phyloP scores from a whole-genome alignment of 1,140 invertebrate species.

The Drosophila serrata region DNA sequence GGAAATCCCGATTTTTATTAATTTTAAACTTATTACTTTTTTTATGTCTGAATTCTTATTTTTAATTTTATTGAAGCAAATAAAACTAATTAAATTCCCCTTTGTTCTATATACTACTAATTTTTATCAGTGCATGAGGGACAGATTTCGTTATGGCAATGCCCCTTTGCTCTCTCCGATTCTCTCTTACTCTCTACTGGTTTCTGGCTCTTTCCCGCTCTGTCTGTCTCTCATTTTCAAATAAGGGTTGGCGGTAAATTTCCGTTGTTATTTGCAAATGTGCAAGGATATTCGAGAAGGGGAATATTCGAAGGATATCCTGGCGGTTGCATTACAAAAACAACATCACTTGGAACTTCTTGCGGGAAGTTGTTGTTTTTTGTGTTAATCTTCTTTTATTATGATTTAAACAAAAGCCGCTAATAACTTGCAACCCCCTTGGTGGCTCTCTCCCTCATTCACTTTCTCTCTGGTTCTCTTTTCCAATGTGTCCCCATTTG shows the following conservation, averaged over 20 bases:
- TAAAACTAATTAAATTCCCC: too few species aligned
- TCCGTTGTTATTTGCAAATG: slow-evolving; percentile 60
- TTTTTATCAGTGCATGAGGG: slow-evolving; percentile 44
- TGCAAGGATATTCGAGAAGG: slow-evolving; percentile 41
- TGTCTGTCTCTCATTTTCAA: slow-evolving; percentile 26
- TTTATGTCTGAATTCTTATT: too few species aligned
- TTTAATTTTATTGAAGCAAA: too few species aligned
- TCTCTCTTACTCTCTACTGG: slow-evolving; percentile 1
- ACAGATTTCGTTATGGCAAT: slow-evolving; percentile 37
- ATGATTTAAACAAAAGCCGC: slow-evolving; percentile 40
- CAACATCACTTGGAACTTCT: slow-evolving; percentile 14
- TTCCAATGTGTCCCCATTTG: slow-evolving; percentile 16
- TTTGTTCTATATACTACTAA: too few species aligned
- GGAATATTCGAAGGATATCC: slow-evolving; percentile 33
- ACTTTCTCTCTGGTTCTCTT: slow-evolving; percentile 1
- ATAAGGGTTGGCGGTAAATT: slow-evolving; percentile 64
- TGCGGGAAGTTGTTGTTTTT: slow-evolving; percentile 18
- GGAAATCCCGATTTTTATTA: too few species aligned
- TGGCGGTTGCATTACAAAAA: slow-evolving; percentile 42
- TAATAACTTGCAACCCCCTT: slow-evolving; percentile 37
- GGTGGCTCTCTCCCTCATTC: slow-evolving; percentile 1
- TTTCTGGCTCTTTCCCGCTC: background rate
- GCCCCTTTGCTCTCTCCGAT: slow-evolving; percentile 8
- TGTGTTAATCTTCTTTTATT: slow-evolving; percentile 18
- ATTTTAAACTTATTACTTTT: too few species aligned